These are phyloP conservation scores for Brachypodius melanocephalos DNA, from an alignment of 2,113 vertebrate genomes.

Conservation along the genomic window DNA sequence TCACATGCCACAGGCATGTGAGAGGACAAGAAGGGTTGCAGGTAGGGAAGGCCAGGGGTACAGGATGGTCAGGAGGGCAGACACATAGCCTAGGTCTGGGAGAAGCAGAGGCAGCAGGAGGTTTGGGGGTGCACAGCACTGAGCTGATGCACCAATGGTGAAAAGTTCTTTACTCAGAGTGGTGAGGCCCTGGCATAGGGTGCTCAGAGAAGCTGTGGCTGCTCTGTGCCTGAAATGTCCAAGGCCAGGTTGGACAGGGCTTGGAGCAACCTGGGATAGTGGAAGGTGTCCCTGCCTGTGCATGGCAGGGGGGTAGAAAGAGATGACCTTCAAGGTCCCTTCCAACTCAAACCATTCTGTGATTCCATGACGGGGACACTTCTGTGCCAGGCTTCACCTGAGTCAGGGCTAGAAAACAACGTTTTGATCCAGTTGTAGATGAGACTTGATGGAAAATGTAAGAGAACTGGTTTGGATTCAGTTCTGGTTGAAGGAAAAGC, in stretches of 20 bases:
- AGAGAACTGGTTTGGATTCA: neutral
- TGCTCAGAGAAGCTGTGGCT: neutral
- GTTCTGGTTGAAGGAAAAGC: neutral
- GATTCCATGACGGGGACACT: neutral
- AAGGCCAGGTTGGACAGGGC: neutral
- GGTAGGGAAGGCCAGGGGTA: neutral
- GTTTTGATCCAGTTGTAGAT: neutral
- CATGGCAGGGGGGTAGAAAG: neutral
- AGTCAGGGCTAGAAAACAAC: neutral
- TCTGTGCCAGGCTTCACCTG: neutral
- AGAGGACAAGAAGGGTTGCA: neutral
- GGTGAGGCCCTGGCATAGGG: rapidly evolving
- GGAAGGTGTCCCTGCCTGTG: neutral
- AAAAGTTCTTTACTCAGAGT: neutral
- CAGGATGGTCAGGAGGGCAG: neutral
- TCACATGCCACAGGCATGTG: neutral
- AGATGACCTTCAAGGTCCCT: neutral
- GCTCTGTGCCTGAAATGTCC: neutral
- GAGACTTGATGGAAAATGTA: neutral
- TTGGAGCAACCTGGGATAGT: neutral
- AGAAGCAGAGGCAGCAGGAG: neutral
- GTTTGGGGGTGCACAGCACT: neutral
- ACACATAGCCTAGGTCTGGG: neutral
- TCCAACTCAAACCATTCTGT: neutral
- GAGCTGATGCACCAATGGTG: rapidly evolving